Conservation (phyloP, 2,113 vertebrate species). For the Chamaetylas fuelleborni region DNA sequence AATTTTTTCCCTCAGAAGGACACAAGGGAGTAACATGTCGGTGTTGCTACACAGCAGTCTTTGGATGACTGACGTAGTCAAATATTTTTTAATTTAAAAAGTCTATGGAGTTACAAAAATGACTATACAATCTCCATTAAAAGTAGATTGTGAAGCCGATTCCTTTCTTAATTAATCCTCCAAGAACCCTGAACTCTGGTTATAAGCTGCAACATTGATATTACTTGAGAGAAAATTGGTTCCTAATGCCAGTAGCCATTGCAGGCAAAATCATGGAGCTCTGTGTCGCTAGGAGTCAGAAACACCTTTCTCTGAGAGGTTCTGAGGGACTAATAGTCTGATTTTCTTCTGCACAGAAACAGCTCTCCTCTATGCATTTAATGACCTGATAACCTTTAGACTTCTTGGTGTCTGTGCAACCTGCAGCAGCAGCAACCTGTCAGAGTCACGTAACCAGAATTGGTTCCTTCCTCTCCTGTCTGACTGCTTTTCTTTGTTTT, state of each 20-base stretch:
- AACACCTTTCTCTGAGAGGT: not conserved
- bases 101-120: not conserved
- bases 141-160: not conserved
- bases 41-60: not conserved
- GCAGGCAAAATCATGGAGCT: not conserved
- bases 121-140: not conserved
- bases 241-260: not conserved
- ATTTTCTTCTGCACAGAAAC: not conserved
- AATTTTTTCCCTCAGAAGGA: not conserved
- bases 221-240: not conserved
- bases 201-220: not conserved
- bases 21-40: not conserved
- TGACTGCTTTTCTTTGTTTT: slow-evolving; percentile 48
- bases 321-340: not conserved
- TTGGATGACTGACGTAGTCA: not conserved
- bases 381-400: slow-evolving; percentile 14
- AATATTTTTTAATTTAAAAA: not conserved
- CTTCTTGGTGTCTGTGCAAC: not conserved
- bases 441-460: not conserved
- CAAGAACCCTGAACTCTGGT: not conserved
- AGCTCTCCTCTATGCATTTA: slow-evolving; percentile 10
- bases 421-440: slow-evolving; percentile 1
- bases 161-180: not conserved
- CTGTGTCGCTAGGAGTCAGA: not conserved
- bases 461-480: slow-evolving; percentile 34